These are phyloP conservation scores for Chymomyza procnemis DNA, from an alignment of 2,888 invertebrate species.

Conservation along the genomic window DNA sequence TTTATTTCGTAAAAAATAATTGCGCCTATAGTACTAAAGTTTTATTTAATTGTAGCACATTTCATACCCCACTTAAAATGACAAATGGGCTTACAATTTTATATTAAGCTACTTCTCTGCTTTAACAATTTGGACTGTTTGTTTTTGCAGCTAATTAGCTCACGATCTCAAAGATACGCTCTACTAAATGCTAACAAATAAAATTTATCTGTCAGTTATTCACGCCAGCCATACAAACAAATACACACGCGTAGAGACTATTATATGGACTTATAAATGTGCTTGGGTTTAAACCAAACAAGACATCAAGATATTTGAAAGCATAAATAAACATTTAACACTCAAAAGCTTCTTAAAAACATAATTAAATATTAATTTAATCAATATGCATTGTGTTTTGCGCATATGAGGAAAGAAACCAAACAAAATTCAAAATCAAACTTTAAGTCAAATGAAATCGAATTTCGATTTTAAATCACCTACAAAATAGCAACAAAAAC, in stretches of 20 bases:
- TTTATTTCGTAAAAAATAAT: too few species aligned
- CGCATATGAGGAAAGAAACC: neutral
- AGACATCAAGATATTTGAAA: slow-evolving; percentile 4
- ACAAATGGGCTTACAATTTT: neutral
- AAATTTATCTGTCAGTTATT: slow-evolving; percentile 41
- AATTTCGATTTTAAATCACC: slow-evolving; percentile 3
- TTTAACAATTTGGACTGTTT: neutral
- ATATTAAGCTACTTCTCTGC: neutral
- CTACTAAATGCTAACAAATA: slow-evolving; percentile 31
- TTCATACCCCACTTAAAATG: neutral
- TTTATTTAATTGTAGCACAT: neutral
- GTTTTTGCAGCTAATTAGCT: neutral
- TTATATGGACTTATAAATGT: neutral
- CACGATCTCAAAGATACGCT: neutral
- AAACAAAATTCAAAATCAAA: neutral
- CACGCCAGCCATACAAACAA: slow-evolving; percentile 16
- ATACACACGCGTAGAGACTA: neutral
- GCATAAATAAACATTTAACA: slow-evolving; percentile 71
- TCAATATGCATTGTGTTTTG: slow-evolving; percentile 61
- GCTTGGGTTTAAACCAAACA: neutral
- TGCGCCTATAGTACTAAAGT: neutral
- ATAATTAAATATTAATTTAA: slow-evolving; percentile 74
- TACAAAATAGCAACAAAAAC: neutral
- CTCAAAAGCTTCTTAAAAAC: slow-evolving; percentile 70
- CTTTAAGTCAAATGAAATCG: neutral